phyloP scores from a whole-genome alignment of 2,113 vertebrate genomes.

The Egretta garzetta region DNA sequence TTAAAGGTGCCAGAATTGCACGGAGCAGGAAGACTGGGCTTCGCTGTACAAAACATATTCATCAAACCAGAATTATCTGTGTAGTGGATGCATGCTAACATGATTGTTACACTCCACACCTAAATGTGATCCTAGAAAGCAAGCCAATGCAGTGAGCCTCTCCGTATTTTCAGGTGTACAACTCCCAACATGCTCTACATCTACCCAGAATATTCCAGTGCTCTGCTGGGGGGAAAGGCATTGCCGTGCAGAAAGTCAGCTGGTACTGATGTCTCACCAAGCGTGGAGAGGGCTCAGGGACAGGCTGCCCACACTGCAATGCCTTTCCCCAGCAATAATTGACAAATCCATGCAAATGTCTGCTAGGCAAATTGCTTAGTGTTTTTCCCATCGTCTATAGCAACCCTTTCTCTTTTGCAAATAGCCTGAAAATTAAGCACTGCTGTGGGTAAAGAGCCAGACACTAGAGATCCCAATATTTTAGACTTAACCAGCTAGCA shows the following conservation, averaged over 20 bases:
- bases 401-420: background rate
- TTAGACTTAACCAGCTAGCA: background rate
- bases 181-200: background rate
- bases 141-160: background rate
- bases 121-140: background rate
- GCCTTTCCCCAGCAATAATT: background rate
- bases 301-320: background rate
- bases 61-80: background rate
- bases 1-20: background rate
- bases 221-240: background rate
- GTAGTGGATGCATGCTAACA: background rate
- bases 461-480: background rate
- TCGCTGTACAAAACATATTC: background rate
- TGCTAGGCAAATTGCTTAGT: background rate
- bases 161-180: background rate
- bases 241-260: background rate
- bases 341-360: background rate
- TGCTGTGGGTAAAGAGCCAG: background rate
- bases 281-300: accelerated
- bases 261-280: background rate
- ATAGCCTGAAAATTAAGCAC: background rate
- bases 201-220: background rate
- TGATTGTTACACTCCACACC: background rate
- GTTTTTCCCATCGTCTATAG: background rate
- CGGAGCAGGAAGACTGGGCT: background rate